Evolutionary conservation across 2,797 vertebrate species (phyloP), one percentile per base, ranked within the genome.

Genomic region (Melanotaenia parkinsoni): DNA sequence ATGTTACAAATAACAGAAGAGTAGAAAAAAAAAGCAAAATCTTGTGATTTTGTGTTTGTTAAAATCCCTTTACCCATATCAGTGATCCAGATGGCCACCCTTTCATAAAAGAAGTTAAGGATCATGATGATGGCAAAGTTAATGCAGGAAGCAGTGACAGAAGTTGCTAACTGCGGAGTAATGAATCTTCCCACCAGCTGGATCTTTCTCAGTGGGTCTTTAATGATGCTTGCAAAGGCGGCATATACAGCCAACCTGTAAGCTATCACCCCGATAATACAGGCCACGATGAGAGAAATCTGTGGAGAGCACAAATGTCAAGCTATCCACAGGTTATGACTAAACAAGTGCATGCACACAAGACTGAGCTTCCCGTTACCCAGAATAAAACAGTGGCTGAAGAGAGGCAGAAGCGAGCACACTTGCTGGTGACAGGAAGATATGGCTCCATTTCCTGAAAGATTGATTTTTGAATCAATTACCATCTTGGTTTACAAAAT

Each of bases 81-180:
- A 32, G 98, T 99, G 85, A 99, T 99, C 96, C 97, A 98, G 71
- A 96, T 90, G 53, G 98, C 98, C 80, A 99, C 96, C 14, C 90
- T 94, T 89, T 99, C 98, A 5, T 99, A 99, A 24, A 99, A 92
- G 91, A 97, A 96, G 88, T 99, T 99, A 68, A 99, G 94, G 74
- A 98, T 96, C 96, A 99, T 96, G 93, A 99, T 99, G 93, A 98
- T 95, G 82, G 96, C 91, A 22, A 99, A 99, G 86, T 99, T 99
- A 85, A 99, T 95, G 87, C 96, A 97, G 0, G 98, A 99, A 47
- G 97, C 98, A 0, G 96, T 97, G 88, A 98, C 95, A 0, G 97
- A 96, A 0, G 98, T 99, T 0, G 97, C 95, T 28, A 99, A 90
- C 87, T 99, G 98, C 0, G 98, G 98, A 0, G 97, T 99, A 76